Percentiles rank a stretch among this genome's conserved stretches.
Evolutionary conservation across 1,140 invertebrate species (phyloP).

Genomic region (Apocrypta bakeri): DNA sequence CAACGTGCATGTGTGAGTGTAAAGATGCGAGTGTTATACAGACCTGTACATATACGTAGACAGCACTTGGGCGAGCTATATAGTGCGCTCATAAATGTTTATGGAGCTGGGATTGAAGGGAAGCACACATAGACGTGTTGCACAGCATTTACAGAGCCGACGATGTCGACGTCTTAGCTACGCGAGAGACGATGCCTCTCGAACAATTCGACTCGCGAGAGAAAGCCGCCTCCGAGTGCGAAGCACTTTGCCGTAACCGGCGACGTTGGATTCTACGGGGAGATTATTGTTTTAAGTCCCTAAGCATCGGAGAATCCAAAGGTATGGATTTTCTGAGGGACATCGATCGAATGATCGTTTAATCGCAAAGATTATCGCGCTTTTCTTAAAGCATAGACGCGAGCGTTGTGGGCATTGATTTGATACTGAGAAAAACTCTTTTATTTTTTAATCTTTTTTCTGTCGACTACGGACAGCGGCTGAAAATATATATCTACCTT

Average conservation of each 20-base stretch:
- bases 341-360: too few relatives aligned
- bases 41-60: not conserved
- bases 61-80: not conserved
- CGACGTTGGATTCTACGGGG: not conserved
- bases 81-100: conserved; percentile 45
- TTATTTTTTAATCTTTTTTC: too few relatives aligned
- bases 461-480: too few relatives aligned
- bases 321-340: too few relatives aligned
- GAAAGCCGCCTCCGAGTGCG: not conserved
- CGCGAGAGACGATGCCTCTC: not conserved
- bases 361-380: too few relatives aligned
- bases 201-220: not conserved
- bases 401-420: too few relatives aligned
- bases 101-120: conserved; percentile 28
- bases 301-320: not conserved
- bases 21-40: too few relatives aligned
- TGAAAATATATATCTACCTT: too few relatives aligned
- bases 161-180: not conserved
- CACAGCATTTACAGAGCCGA: not conserved
- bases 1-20: not conserved
- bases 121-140: not conserved
- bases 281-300: conserved; percentile 33
- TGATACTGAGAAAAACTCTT: too few relatives aligned
- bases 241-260: not conserved
- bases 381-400: too few relatives aligned